A percentile compares a stretch with the other conserved stretches of the same genome.
These are phyloP conservation scores for Pipistrellus nathusii DNA, from an alignment of 2,797 vertebrate species.

Conservation along the genomic window DNA sequence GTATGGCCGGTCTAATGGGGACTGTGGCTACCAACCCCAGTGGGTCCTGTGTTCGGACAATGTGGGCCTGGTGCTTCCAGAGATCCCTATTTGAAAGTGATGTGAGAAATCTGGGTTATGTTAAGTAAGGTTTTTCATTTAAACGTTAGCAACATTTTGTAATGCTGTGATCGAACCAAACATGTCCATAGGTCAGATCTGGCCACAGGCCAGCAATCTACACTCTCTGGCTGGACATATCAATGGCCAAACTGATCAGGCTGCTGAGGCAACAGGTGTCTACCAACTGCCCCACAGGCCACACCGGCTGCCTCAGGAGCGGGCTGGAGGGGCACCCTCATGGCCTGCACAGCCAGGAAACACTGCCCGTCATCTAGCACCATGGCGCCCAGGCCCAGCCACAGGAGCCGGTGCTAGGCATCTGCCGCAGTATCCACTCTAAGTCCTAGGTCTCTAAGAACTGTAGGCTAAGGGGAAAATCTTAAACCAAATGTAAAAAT, in stretches of 20 bases:
- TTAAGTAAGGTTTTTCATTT: background rate
- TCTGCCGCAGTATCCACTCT: background rate
- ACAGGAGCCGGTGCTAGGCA: background rate
- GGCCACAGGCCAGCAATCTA: background rate
- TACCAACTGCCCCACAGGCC: background rate
- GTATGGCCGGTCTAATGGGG: fast-evolving
- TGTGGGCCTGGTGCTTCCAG: background rate
- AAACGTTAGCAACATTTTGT: background rate
- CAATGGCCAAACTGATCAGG: conserved; percentile 26
- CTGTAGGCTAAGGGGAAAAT: background rate
- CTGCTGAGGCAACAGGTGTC: background rate
- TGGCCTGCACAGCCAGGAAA: too few species aligned
- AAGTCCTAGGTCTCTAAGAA: background rate
- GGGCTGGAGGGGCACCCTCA: background rate
- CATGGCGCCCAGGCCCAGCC: background rate
- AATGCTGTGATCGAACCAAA: background rate
- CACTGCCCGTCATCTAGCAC: background rate
- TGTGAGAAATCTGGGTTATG: background rate
- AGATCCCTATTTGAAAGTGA: background rate
- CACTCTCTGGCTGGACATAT: background rate
- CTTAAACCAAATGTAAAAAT: background rate
- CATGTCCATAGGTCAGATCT: background rate
- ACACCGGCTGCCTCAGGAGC: background rate
- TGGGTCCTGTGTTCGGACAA: background rate
- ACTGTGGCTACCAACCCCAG: fast-evolving